phyloP scores from a whole-genome alignment of 2,797 vertebrate species.

The Momotus momota region DNA sequence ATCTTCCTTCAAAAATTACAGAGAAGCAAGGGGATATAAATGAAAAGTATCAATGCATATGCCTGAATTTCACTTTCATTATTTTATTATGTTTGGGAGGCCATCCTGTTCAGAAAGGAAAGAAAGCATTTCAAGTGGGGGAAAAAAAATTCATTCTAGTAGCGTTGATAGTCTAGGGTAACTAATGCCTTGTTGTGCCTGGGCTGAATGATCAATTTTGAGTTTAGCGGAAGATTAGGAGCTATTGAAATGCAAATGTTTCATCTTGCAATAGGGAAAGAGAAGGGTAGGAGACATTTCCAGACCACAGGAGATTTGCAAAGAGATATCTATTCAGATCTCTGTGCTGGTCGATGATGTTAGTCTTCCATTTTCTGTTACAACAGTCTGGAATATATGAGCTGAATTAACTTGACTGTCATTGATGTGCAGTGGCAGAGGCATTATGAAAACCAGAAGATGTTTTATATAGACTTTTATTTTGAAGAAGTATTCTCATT shows the following conservation, averaged over 20 bases:
- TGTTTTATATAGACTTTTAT: neutral
- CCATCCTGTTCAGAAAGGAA: neutral
- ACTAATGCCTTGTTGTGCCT: neutral
- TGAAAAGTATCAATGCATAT: neutral
- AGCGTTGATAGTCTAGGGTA: neutral
- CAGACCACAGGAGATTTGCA: neutral
- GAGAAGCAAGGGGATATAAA: neutral
- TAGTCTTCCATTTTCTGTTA: neutral
- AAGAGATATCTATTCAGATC: neutral
- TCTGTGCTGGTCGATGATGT: neutral
- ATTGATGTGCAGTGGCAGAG: neutral
- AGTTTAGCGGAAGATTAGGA: neutral
- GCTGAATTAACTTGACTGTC: slow-evolving; percentile 20
- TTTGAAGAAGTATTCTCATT: neutral
- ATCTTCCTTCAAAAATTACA: neutral
- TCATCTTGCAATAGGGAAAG: neutral
- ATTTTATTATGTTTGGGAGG: neutral
- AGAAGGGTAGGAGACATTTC: neutral
- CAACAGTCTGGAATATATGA: slow-evolving; percentile 24
- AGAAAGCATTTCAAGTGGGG: neutral
- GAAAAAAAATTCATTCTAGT: neutral
- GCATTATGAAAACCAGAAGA: neutral
- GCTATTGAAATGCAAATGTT: neutral
- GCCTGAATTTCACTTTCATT: neutral
- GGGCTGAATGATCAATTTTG: neutral